Conservation (phyloP, 2,888 invertebrate species). For the Agonopterix subpropinquella region DNA sequence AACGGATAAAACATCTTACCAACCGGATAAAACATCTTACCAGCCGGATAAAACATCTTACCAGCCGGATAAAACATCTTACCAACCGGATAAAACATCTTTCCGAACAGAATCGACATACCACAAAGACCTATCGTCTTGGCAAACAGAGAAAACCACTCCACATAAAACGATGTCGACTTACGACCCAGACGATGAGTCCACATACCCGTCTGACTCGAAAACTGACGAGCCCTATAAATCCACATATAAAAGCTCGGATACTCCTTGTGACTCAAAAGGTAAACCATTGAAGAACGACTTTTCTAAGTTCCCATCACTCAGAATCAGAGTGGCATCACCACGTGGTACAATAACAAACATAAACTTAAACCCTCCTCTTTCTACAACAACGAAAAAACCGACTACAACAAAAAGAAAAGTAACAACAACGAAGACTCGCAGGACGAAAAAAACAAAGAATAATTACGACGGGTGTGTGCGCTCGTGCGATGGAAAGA, state of each 20-base stretch:
- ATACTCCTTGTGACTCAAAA: no score
- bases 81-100: slow-evolving; percentile 1
- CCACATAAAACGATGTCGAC: not conserved
- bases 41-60: not conserved
- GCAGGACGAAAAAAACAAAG: slow-evolving; percentile 33
- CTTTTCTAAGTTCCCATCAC: slow-evolving; percentile 14
- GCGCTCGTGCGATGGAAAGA: slow-evolving; percentile 44
- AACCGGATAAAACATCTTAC: slow-evolving; percentile 2
- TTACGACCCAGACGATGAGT: slow-evolving; percentile 1
- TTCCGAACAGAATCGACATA: slow-evolving; percentile 1
- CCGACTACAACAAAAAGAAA: slow-evolving; percentile 28
- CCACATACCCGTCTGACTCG: not conserved
- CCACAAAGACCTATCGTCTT: not conserved
- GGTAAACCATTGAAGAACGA: no score
- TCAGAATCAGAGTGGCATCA: slow-evolving; percentile 50
- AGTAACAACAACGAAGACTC: slow-evolving; percentile 25
- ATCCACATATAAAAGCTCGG: not conserved
- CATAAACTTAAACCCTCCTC: slow-evolving; percentile 38
- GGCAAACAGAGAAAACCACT: no score
- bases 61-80: not conserved
- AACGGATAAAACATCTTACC: not conserved
- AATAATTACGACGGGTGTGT: slow-evolving; percentile 55
- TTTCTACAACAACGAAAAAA: slow-evolving; percentile 12
- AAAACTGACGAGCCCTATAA: not conserved
- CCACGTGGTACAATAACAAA: slow-evolving; percentile 54